Evolutionary conservation across 2,888 invertebrate species (phyloP).

Genomic region (Limenitis camilla): DNA sequence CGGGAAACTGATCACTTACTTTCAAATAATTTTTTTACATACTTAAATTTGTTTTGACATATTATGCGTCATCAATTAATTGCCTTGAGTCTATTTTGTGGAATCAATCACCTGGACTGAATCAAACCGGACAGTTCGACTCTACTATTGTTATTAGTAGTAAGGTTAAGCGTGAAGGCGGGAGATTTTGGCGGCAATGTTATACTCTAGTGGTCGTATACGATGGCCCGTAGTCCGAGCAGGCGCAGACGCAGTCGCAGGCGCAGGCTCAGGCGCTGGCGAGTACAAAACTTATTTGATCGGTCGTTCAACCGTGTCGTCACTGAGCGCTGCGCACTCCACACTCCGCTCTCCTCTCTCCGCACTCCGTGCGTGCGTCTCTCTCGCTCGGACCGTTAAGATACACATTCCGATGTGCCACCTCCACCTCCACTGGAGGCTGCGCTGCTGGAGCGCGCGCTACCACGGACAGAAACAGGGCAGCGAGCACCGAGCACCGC

Average conservation of each 20-base stretch:
- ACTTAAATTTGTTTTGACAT: too few species aligned
- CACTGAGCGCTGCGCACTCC: too few species aligned
- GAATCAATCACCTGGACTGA: too few species aligned
- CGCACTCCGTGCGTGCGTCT: constrained; percentile 38
- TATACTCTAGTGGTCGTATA: constrained; percentile 39
- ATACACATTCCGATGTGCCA: constrained; percentile 67
- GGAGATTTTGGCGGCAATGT: too few species aligned
- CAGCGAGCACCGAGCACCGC: neutral
- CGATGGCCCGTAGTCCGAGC: constrained; percentile 44
- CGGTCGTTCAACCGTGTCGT: constrained; percentile 73
- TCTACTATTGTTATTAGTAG: too few species aligned
- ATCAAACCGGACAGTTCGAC: too few species aligned
- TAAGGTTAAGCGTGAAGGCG: too few species aligned
- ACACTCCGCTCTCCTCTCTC: constrained; percentile 36
- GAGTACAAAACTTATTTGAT: constrained; percentile 70
- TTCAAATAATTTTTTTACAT: too few species aligned
- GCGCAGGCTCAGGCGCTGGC: constrained; percentile 31
- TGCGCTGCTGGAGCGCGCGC: constrained; percentile 41
- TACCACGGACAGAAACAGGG: too few species aligned
- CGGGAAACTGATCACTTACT: too few species aligned
- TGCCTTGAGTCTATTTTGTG: too few species aligned
- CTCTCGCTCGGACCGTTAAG: constrained; percentile 66
- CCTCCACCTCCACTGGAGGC: constrained; percentile 65
- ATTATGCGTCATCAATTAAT: too few species aligned
- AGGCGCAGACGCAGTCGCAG: constrained; percentile 64